Evolutionary conservation across 2,888 invertebrate genomes (phyloP).

Genomic region (Lithophane leautieri): DNA sequence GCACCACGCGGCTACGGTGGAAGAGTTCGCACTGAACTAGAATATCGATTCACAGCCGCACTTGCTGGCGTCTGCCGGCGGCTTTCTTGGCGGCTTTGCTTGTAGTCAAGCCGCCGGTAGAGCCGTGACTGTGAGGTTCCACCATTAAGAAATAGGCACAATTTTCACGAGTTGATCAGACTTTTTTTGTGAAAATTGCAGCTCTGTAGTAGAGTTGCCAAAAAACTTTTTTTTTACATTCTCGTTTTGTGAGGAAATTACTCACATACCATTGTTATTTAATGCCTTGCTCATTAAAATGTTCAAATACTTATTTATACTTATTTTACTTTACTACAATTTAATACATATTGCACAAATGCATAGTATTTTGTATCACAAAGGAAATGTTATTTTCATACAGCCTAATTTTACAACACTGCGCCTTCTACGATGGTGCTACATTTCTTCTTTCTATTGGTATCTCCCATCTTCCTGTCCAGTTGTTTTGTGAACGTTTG

Average conservation of each 20-base stretch:
- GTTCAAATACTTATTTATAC: slow-evolving; percentile 16
- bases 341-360: slow-evolving; percentile 61
- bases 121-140: no score
- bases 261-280: background rate
- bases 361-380: slow-evolving; percentile 63
- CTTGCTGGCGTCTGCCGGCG: no score
- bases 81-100: no score
- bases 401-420: slow-evolving; percentile 20
- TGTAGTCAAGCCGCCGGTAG: no score
- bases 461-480: slow-evolving; percentile 89
- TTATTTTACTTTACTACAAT: slow-evolving; percentile 39
- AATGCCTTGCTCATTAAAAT: slow-evolving; percentile 55
- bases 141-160: background rate
- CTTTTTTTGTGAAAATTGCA: background rate
- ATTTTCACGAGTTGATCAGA: background rate
- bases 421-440: slow-evolving; percentile 70
- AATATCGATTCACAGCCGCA: no score
- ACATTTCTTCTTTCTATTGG: slow-evolving; percentile 90
- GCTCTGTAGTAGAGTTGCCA: background rate
- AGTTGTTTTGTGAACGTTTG: slow-evolving; percentile 80
- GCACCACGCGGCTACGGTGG: no score
- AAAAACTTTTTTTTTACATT: slow-evolving; percentile 17
- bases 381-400: slow-evolving; percentile 51
- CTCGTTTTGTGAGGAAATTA: slow-evolving; percentile 1
- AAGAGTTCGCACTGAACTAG: no score